These are phyloP conservation scores for Macroramphosus scolopax DNA, from an alignment of 2,797 vertebrate species.

Conservation along the genomic window DNA sequence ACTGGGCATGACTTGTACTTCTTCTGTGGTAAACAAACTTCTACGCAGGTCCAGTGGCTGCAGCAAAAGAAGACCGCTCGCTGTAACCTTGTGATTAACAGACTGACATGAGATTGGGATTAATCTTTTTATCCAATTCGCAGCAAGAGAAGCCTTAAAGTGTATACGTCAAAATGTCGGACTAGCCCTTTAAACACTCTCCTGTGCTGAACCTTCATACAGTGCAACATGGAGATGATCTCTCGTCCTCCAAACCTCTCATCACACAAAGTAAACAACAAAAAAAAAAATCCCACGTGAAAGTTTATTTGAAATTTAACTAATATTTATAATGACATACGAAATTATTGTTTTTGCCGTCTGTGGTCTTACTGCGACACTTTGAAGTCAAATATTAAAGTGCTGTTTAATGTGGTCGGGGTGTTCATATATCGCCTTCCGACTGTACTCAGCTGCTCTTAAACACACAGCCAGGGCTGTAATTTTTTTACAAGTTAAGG, in stretches of 20 bases:
- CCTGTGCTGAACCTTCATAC: no score
- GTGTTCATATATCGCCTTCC: conserved; percentile 71
- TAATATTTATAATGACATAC: conserved; percentile 79
- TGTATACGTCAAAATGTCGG: no score
- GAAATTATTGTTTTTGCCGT: conserved; percentile 81
- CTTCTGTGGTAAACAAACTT: no score
- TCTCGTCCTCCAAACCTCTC: conserved; percentile 57
- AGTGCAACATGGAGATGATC: no score
- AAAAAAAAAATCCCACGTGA: conserved; percentile 63
- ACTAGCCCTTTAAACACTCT: no score
- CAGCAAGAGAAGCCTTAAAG: no score
- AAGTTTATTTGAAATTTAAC: conserved; percentile 69
- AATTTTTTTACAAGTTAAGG: conserved; percentile 85
- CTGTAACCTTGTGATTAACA: no score
- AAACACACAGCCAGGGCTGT: conserved; percentile 80
- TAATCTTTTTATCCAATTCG: no score
- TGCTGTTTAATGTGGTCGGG: conserved; percentile 82
- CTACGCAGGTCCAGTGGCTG: no score
- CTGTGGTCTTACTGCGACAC: conserved; percentile 60
- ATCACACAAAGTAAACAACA: conserved; percentile 62
- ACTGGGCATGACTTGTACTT: no score
- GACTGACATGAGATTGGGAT: no score
- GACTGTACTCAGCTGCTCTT: conserved; percentile 74
- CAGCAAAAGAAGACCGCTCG: no score
- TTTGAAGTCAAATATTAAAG: conserved; percentile 84